Conservation (phyloP, 64 coral and sea anemone species). For the Acropora tenuis region DNA sequence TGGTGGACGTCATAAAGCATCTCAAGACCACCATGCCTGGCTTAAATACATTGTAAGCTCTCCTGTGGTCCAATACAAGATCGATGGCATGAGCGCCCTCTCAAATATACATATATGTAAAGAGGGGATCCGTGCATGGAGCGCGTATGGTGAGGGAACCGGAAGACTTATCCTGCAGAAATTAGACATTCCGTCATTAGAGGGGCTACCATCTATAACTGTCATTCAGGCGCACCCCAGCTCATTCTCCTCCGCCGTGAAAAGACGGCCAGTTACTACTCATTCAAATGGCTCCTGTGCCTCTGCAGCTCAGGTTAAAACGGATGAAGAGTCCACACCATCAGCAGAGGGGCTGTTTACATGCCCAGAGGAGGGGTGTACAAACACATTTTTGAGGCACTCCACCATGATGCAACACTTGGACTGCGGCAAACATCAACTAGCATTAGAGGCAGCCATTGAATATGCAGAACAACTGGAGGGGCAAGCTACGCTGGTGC, state of each 20-base stretch:
- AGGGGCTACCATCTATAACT: conserved; percentile 9
- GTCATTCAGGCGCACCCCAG: conserved; percentile 22
- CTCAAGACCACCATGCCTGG: conserved; percentile 55
- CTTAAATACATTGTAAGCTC: conserved; percentile 32
- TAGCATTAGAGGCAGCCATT: conserved; percentile 33
- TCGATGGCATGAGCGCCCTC: neutral
- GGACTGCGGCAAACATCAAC: conserved; percentile 61
- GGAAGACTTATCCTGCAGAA: conserved; percentile 15
- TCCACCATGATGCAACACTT: conserved; percentile 57
- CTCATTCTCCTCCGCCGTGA: conserved; percentile 20
- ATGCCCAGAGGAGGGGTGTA: conserved; percentile 60
- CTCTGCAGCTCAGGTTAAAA: neutral
- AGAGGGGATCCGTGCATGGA: conserved; percentile 45
- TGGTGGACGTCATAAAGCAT: conserved; percentile 56
- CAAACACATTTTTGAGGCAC: conserved; percentile 37
- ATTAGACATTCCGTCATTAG: neutral
- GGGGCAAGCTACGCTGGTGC: conserved; percentile 23
- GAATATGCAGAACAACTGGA: conserved; percentile 58
- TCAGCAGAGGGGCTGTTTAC: conserved; percentile 11
- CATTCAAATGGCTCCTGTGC: conserved; percentile 16
- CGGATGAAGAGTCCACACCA: conserved; percentile 40
- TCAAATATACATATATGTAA: conserved; percentile 41
- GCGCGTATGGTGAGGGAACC: conserved; percentile 15
- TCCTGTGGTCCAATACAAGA: conserved; percentile 3
- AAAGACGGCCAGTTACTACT: neutral